A percentile compares a stretch with the other conserved stretches of the same genome.
Conservation (phyloP, 2,113 vertebrate species). For the Siphamia tubifer region DNA sequence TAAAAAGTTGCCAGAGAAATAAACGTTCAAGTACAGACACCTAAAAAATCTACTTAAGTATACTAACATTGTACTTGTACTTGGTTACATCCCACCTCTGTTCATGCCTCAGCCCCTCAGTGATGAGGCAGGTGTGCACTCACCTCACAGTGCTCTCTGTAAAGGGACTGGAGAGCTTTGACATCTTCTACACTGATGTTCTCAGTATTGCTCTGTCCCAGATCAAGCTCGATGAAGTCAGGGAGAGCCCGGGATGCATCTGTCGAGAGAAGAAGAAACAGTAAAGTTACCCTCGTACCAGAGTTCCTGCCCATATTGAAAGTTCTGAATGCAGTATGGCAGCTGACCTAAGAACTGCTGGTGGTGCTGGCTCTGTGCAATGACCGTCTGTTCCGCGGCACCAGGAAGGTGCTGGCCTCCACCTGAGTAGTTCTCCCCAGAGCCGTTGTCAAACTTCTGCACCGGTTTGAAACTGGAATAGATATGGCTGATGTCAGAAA, state of each 20-base stretch:
- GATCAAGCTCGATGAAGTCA: slow-evolving; percentile 88
- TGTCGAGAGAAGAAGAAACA: slow-evolving; percentile 34
- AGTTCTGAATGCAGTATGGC: not conserved
- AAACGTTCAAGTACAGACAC: too few species aligned
- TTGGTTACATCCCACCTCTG: too few species aligned
- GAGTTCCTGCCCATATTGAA: not conserved
- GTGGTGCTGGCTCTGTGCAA: slow-evolving; percentile 94
- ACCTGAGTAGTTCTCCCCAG: slow-evolving; percentile 82
- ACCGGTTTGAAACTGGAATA: slow-evolving; percentile 86
- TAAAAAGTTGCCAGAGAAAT: too few species aligned
- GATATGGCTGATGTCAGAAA: too few species aligned
- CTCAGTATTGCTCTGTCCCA: slow-evolving; percentile 83
- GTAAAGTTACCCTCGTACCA: too few species aligned
- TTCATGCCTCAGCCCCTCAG: too few species aligned
- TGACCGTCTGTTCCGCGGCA: slow-evolving; percentile 87
- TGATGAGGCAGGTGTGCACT: too few species aligned
- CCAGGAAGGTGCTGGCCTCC: slow-evolving; percentile 80
- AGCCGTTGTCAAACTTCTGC: slow-evolving; percentile 87
- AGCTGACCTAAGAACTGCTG: slow-evolving; percentile 94
- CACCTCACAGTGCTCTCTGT: slow-evolving; percentile 97
- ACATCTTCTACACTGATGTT: slow-evolving; percentile 84
- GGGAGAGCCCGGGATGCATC: slow-evolving; percentile 92
- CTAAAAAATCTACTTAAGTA: too few species aligned
- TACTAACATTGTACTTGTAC: too few species aligned
- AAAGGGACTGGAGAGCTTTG: slow-evolving; percentile 90